Base-by-base conservation (phyloP, 2,888 invertebrate species). In the Tridacna crocea region DNA sequence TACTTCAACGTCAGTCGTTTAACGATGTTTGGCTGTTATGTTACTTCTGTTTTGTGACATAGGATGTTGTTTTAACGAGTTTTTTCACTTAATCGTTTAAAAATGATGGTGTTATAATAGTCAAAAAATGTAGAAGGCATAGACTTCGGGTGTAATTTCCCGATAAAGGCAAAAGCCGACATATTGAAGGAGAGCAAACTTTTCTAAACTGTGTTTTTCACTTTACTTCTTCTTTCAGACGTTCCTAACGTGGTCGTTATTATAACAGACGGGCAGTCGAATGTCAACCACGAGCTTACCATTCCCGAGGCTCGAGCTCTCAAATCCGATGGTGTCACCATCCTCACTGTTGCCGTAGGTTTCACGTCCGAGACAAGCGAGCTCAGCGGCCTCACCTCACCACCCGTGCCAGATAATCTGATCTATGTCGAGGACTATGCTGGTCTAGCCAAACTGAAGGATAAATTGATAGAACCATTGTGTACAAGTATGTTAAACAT, bases 241-340 rank as follows among this genome's bases (percentile, higher is more conserved):
- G 88, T 90, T 0, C 91, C 91, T 0, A 92, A 92, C 79, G 85
- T 92, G 63, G 81, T 90, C 19, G 88, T 92, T n/a, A 88, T 91
- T 17, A 87, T 92, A 51, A 92, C 92, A 15, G 92, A 92, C 72
- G 92, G 92, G 12, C 89, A 93, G 77, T 94, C 94, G 0, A 93
- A 94, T 85, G 88, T 93, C 48, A 88, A 92, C 76, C 89, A 90
- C 72, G 80, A 86, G 26, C 84, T 90, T 46, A 94, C 93, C 6
- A 80, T 93, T 17, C 90, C 91, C 0, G 92, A 93, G 81, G 94
- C 93, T 8, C 72, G 84, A n/a, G 75, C 84, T 1, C 77, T 92
- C 65, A 92, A 92, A 79, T 51, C 81, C 11, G 82, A 84, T 22
- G 92, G 92, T 10, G 89, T 88, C 10, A 89, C 90, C n/a, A 88